Conservation (phyloP, 2,888 invertebrate genomes). For the Clanis bilineata region DNA sequence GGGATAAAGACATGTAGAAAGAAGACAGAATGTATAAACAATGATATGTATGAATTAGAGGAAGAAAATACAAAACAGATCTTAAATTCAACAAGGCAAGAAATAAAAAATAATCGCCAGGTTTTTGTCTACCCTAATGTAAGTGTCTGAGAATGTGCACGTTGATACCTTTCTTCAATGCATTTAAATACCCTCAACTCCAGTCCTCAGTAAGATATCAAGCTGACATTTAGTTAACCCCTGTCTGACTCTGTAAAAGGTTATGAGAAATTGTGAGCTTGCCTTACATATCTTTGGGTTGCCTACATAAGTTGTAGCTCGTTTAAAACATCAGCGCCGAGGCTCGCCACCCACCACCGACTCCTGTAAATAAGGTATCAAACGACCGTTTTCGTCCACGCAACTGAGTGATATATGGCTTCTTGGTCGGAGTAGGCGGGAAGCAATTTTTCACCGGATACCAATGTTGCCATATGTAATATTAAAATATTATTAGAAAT, state of each 20-base stretch:
- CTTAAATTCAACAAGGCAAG: too few relatives aligned
- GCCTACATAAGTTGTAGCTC: conserved; percentile 3
- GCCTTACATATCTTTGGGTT: too few relatives aligned
- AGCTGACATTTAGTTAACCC: not conserved
- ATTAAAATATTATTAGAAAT: too few relatives aligned
- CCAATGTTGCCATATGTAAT: too few relatives aligned
- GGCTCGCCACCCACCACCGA: conserved; percentile 35
- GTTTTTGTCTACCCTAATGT: too few relatives aligned
- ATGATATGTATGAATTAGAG: too few relatives aligned
- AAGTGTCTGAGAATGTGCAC: too few relatives aligned
- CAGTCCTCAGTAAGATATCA: not conserved
- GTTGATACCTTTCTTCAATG: not conserved
- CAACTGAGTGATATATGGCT: conserved; percentile 65
- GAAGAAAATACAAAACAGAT: too few relatives aligned
- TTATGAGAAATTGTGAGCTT: not conserved
- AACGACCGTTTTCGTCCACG: conserved; percentile 62
- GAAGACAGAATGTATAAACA: too few relatives aligned
- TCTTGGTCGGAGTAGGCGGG: conserved; percentile 54
- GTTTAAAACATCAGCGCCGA: conserved; percentile 3
- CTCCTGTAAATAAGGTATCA: conserved; percentile 64
- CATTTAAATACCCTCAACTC: too few relatives aligned
- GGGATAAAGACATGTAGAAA: too few relatives aligned
- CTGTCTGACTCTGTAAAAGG: not conserved
- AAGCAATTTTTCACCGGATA: conserved; percentile 76
- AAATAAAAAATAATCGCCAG: too few relatives aligned